Evolutionary conservation across 2,888 invertebrate species (phyloP).

Genomic region (Allacma fusca): DNA sequence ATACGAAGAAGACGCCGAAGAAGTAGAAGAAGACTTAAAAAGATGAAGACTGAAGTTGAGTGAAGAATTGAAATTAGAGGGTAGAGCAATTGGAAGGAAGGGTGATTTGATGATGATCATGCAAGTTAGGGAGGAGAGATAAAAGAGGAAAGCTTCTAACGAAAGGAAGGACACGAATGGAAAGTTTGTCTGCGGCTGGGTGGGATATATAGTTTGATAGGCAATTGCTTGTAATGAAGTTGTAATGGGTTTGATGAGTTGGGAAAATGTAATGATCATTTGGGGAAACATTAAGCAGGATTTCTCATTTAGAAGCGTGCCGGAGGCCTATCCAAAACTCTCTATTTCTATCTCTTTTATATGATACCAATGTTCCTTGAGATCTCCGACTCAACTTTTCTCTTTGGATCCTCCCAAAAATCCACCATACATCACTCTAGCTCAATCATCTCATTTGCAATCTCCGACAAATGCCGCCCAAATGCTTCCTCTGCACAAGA

Average conservation of each 20-base stretch:
- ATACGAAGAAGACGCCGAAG: constrained; percentile 25
- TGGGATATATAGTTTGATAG: constrained; percentile 54
- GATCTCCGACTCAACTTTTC: constrained; percentile 48
- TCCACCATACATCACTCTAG: constrained; percentile 57
- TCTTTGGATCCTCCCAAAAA: constrained; percentile 48
- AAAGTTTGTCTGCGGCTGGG: constrained; percentile 53
- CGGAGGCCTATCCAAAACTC: constrained; percentile 51
- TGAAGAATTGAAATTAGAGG: constrained; percentile 58
- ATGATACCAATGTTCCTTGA: constrained; percentile 53
- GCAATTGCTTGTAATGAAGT: constrained; percentile 60
- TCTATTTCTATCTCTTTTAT: constrained; percentile 54
- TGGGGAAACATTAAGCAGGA: constrained; percentile 59
- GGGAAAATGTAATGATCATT: constrained; percentile 51
- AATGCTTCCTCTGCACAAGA: constrained; percentile 41
- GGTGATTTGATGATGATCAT: constrained; percentile 57
- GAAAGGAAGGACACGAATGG: constrained; percentile 47
- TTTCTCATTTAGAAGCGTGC: constrained; percentile 57
- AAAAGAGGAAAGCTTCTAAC: constrained; percentile 26
- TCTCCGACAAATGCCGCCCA: constrained; percentile 57
- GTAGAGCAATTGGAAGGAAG: constrained; percentile 53
- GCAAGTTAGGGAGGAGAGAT: constrained; percentile 50
- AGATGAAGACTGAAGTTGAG: constrained; percentile 45
- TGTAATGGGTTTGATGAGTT: constrained; percentile 59
- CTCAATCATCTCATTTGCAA: constrained; percentile 60
- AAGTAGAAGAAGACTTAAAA: constrained; percentile 27